These are phyloP conservation scores for Chelonoidis abingdonii DNA, from an alignment of 2,113 vertebrate species.

Conservation along the genomic window DNA sequence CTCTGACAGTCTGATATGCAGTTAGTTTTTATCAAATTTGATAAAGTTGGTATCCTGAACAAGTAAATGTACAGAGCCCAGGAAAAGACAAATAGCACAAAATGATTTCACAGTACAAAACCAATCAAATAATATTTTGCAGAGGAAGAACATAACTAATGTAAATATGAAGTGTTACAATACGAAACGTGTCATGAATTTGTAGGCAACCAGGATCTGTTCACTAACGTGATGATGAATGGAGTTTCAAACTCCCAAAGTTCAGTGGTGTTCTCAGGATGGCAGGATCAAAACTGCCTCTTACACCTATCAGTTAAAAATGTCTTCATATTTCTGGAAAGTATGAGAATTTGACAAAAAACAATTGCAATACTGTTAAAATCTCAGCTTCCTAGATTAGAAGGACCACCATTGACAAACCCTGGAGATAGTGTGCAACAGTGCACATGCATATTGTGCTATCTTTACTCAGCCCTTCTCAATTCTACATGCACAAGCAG, in stretches of 20 bases:
- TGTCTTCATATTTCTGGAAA: not conserved
- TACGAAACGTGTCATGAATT: not conserved
- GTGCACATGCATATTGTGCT: not conserved
- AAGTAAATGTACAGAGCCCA: not conserved
- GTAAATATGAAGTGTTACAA: not conserved
- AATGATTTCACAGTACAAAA: not conserved
- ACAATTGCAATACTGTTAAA: not conserved
- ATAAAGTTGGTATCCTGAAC: not conserved
- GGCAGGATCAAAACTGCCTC: not conserved
- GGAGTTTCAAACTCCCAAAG: not conserved
- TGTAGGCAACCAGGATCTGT: not conserved
- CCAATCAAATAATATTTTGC: not conserved
- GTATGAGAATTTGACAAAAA: not conserved
- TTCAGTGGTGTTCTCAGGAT: not conserved
- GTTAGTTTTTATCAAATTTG: slow-evolving; percentile 13
- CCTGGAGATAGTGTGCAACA: not conserved
- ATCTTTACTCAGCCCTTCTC: not conserved
- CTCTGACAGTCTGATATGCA: not conserved
- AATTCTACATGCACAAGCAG: accelerated
- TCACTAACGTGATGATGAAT: not conserved
- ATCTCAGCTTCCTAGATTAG: not conserved
- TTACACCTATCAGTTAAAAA: not conserved
- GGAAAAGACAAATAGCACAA: not conserved
- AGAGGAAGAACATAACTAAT: not conserved
- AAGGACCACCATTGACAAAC: not conserved